phyloP scores from a whole-genome alignment of 2,113 vertebrate species.

The Chloropsis cyanopogon region DNA sequence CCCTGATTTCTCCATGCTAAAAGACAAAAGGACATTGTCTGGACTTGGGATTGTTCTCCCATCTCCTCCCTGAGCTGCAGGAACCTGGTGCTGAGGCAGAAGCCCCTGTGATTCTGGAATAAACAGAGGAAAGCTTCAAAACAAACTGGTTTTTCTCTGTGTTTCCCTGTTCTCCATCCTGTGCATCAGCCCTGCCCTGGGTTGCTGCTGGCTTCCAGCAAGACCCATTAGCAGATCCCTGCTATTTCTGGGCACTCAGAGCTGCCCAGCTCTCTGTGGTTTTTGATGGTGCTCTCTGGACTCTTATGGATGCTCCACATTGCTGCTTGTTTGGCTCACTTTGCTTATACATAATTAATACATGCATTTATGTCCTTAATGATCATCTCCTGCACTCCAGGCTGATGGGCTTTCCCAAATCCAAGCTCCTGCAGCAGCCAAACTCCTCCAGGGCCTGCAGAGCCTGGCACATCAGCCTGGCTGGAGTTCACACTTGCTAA shows the following conservation, averaged over 20 bases:
- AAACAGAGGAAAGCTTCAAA: background rate
- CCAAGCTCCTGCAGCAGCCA: background rate
- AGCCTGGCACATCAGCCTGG: background rate
- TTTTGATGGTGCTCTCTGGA: conserved; percentile 16
- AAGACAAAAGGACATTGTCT: background rate
- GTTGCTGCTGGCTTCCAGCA: background rate
- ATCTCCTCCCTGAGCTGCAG: background rate
- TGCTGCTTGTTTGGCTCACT: background rate
- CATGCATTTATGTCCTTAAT: background rate
- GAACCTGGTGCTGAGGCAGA: background rate
- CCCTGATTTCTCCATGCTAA: background rate
- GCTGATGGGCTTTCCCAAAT: background rate
- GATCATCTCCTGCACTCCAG: background rate
- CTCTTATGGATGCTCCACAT: background rate
- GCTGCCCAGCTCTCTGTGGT: background rate
- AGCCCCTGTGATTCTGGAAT: background rate
- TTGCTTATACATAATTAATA: background rate
- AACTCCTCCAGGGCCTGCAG: background rate
- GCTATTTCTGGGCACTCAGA: background rate
- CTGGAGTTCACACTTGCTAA: background rate
- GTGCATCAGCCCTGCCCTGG: background rate
- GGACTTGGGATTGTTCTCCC: background rate
- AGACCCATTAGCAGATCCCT: background rate
- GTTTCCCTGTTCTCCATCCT: background rate
- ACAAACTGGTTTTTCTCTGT: background rate